Conservation (phyloP, 2,888 invertebrate genomes). For the Eristalis arbustorum region DNA sequence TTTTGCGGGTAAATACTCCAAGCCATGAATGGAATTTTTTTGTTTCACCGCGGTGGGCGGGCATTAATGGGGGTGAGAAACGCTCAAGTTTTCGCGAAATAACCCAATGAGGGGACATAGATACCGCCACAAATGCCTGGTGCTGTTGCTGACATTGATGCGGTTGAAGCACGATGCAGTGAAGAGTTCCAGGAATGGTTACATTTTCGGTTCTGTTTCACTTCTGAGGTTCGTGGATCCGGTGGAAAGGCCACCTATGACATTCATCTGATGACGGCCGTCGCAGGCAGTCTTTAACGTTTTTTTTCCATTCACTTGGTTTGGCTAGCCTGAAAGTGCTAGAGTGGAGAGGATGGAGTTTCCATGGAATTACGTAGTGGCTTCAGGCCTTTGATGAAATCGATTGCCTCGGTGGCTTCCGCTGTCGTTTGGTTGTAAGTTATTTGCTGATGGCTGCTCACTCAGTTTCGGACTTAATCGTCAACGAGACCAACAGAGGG, state of each 20-base stretch:
- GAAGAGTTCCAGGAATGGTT: neutral
- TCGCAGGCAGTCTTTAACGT: neutral
- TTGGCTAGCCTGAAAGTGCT: neutral
- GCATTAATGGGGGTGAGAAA: constrained; percentile 2
- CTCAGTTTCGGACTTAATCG: no score
- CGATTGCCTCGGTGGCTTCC: neutral
- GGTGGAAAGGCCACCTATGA: neutral
- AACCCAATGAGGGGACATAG: no score
- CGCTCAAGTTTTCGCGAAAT: neutral
- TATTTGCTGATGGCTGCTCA: no score
- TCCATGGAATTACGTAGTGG: neutral
- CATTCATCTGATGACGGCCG: neutral
- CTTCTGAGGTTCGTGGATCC: neutral
- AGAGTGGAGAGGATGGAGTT: no score
- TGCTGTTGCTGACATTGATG: neutral
- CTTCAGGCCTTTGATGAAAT: neutral
- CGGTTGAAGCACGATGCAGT: neutral
- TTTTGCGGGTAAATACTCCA: neutral
- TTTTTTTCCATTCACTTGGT: neutral
- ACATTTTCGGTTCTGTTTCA: neutral
- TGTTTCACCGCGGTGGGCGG: neutral
- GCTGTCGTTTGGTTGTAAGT: no score
- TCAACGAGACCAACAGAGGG: no score
- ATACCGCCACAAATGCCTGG: neutral
- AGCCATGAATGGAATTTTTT: neutral